These are phyloP conservation scores for Nettapus auritus DNA, from an alignment of 2,113 vertebrate genomes.

Conservation along the genomic window DNA sequence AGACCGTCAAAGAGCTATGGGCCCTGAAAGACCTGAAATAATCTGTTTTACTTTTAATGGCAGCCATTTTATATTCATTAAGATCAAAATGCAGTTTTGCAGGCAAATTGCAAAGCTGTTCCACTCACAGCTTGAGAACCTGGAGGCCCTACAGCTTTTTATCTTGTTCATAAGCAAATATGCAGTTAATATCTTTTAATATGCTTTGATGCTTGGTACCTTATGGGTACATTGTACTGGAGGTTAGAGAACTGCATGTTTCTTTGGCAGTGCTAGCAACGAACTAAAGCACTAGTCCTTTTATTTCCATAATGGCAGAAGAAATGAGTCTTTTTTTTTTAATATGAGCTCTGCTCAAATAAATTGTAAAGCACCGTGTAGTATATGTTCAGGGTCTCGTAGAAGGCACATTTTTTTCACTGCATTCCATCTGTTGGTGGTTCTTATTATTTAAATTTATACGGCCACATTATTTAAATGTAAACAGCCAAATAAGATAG, in stretches of 20 bases:
- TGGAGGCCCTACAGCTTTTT: conserved; percentile 91
- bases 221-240: conserved; percentile 85
- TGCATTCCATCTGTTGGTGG: conserved; percentile 79
- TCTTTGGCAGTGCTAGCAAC: conserved; percentile 81
- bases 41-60: conserved; percentile 99
- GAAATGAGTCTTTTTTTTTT: conserved; percentile 77
- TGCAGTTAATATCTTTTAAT: conserved; percentile 96
- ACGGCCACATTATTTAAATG: conserved; percentile 83
- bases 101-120: conserved; percentile 99
- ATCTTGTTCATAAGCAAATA: conserved; percentile 93
- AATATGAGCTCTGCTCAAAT: conserved; percentile 74
- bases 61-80: conserved; percentile 99
- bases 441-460: conserved; percentile 82
- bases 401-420: conserved; percentile 70
- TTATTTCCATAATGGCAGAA: conserved; percentile 83
- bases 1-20: conserved; percentile 92
- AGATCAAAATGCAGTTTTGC: conserved; percentile 99
- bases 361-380: conserved; percentile 77
- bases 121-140: conserved; percentile 98
- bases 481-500: conserved; percentile 84
- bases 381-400: conserved; percentile 72
- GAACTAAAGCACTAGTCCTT: conserved; percentile 79
- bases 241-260: conserved; percentile 82
- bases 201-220: conserved; percentile 91
- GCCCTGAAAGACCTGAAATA: conserved; percentile 96